Base-by-base conservation (phyloP, 2,113 vertebrate species). In the Semnopithecus entellus region DNA sequence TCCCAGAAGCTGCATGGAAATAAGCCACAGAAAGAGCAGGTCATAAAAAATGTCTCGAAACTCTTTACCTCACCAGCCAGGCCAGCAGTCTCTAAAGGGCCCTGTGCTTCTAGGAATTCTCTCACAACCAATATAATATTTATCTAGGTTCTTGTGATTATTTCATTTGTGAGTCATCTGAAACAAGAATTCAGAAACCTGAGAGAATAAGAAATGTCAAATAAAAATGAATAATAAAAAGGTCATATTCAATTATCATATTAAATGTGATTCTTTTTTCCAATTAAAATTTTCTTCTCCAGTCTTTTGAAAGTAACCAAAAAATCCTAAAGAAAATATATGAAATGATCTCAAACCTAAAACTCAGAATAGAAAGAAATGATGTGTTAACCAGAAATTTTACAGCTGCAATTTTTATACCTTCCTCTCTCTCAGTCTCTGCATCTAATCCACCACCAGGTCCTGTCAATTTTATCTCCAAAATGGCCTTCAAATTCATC, bases 111-210 rank as follows among this genome's bases (percentile, higher is more conserved):
- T 20, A 50, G 70, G 64, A 93, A 79, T 90, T n/a, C 38, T 88
- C 35, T 64, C 52, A 45, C n/a, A 16, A 93, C 23, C 22, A 43
- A 40, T 22, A 35, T 35, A 30, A 85, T 50, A 57, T 82, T 93
- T 83, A 48, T n/a, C 43, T 82, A 87, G 18, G 38, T 27, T 22
- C 25, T 87, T n/a, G n/a, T 25, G 73, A 32, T 78, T 78, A 59
- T 76, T 66, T 87, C 52, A 84, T 66, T 83, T 89, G 64, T 94
- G 68, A 94, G 55, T 66, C 93, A 85, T 75, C 78, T 52, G 79
- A 79, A 88, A 68, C 9, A 43, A 84, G 57, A 68, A 80, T 45
- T 92, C 68, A 40, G 79, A 86, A 72, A 50, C 32, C 16, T 25
- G 55, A 14, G 72, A 70, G 50, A 91, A 94, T 59, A 96, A 59